Conservation (phyloP, 2,888 invertebrate genomes). For the Amiota minor region DNA sequence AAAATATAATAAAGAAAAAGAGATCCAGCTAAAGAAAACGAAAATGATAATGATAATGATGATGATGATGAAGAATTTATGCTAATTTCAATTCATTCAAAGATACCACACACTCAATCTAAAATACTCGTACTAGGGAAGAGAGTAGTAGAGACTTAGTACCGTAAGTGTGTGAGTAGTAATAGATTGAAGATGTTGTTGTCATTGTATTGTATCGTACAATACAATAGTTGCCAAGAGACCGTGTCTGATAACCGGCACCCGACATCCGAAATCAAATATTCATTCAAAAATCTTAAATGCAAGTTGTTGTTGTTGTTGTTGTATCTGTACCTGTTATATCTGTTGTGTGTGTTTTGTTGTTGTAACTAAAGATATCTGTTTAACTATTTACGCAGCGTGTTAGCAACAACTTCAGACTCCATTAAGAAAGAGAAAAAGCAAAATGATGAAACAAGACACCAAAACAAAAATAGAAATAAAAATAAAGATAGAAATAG, state of each 20-base stretch:
- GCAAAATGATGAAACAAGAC: not conserved
- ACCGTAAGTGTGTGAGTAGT: too few species aligned
- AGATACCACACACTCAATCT: conserved; percentile 48
- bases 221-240: too few species aligned
- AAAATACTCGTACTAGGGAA: too few species aligned
- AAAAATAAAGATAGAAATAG: not conserved
- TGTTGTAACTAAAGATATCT: conserved; percentile 19
- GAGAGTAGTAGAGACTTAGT: too few species aligned
- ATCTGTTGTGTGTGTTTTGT: not conserved
- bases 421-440: conserved; percentile 1
- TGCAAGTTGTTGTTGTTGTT: conserved; percentile 4
- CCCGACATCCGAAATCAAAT: not conserved
- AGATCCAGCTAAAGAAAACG: conserved; percentile 8
- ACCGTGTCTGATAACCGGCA: not conserved
- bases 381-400: conserved; percentile 57
- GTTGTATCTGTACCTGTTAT: not conserved
- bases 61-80: conserved; percentile 45
- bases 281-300: conserved; percentile 3
- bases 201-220: too few species aligned
- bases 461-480: not conserved
- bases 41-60: conserved; percentile 15
- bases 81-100: conserved; percentile 63
- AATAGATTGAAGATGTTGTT: too few species aligned
- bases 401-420: conserved; percentile 52
- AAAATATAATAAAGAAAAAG: conserved; percentile 25